Evolutionary conservation across 1,140 invertebrate species (phyloP), one percentile per base, ranked within the genome.

Genomic region (Phenacoccus solenopsis): DNA sequence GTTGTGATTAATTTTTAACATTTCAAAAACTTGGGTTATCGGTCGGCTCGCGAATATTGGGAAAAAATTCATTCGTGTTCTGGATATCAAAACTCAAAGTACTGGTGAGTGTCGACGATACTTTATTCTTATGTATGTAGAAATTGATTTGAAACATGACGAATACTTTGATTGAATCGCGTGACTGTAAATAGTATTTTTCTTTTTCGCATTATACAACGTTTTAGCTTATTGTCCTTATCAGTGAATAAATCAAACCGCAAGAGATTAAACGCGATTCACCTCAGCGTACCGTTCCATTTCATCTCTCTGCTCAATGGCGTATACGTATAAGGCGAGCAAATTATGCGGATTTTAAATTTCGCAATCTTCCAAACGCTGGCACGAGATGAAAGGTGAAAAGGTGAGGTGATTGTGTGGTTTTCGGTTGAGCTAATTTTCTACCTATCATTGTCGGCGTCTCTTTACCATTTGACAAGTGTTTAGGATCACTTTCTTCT

Each of bases 1-100:
- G 38, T 49, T 49, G 38, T 49, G 38, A 49, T 49, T 49, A 49
- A 49, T 49, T 49, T 49, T 49, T 49, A 49, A 49, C 38, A 49
- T 49, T 49, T 49, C 20, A 49, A 9, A 49, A 16, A 49, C 38
- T n/a, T n/a, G 38, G 20, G 38, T 2, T n/a, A 2, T 9, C 38
- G 38, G 3, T 9, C 4, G 38, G 16, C 16, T 5, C 16, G 38
- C 5, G 16, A 9, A 49, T 49, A 5, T 2, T n/a, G 30, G 5
- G 30, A 32, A 7, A 7, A 5, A 13, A 32, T 49, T 4, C 20
- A 5, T 49, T 49, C 38, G 38, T 49, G 38, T 13, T 32, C 30
- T 32, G 30, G 5, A 32, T 32, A 13, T 5, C 16, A 49, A 49
- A 49, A 16, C 38, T 49, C 38, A 2, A 3, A 2, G 16, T n/a